Conservation (phyloP, 2,113 vertebrate genomes). For the Canis aureus region DNA sequence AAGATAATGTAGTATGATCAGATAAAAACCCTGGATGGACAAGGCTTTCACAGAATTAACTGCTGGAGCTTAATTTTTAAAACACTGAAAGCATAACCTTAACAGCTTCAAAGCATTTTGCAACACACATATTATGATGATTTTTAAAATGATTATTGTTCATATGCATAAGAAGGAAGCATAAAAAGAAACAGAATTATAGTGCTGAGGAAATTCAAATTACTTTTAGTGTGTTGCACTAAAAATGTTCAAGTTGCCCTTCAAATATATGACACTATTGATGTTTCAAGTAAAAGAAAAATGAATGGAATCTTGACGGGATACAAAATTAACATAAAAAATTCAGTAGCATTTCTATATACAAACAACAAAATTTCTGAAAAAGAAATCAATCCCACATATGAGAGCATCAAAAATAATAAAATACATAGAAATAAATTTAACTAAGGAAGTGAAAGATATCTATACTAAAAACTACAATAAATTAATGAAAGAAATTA, state of each 20-base stretch:
- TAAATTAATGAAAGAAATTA: background rate
- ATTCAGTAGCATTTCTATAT: background rate
- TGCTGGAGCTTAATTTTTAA: conserved; percentile 46
- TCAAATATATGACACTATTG: conserved; percentile 29
- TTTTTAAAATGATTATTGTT: conserved; percentile 43
- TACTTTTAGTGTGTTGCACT: background rate
- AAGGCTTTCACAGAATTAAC: conserved; percentile 37
- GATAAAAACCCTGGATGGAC: background rate
- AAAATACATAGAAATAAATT: background rate
- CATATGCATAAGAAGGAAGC: background rate
- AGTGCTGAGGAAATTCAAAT: conserved; percentile 36
- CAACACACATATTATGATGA: conserved; percentile 1
- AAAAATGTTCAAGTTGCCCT: conserved; percentile 57
- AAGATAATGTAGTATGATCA: background rate
- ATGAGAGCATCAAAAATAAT: background rate
- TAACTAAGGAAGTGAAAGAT: background rate
- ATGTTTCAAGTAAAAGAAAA: conserved; percentile 55
- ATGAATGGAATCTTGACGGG: background rate
- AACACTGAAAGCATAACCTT: conserved; percentile 47
- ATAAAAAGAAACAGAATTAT: background rate
- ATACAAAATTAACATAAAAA: background rate
- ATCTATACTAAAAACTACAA: background rate
- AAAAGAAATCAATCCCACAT: background rate
- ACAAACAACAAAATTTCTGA: background rate
- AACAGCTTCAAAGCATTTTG: conserved; percentile 31